Evolutionary conservation across 2,888 invertebrate genomes (phyloP).

Genomic region (Orthonevra nobilis): DNA sequence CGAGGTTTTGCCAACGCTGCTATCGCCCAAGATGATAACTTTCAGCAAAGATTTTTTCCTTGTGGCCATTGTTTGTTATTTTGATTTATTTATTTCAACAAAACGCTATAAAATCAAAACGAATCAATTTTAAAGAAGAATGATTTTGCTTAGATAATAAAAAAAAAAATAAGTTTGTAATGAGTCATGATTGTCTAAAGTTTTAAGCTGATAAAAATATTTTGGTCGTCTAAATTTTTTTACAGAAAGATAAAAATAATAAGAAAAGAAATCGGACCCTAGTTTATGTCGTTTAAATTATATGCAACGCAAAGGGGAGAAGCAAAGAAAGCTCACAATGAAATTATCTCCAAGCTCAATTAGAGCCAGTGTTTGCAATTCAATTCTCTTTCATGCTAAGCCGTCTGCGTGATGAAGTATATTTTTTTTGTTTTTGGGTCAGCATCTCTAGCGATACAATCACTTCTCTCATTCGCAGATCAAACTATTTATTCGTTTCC

Average conservation of each 20-base stretch:
- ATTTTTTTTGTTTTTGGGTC: constrained; percentile 62
- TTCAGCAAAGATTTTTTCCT: constrained; percentile 98
- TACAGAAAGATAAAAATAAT: not conserved
- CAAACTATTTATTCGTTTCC: constrained; percentile 6
- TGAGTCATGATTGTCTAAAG: constrained; percentile 1
- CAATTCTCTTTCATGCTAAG: not conserved
- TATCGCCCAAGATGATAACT: constrained; percentile 98
- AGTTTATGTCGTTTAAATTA: not conserved
- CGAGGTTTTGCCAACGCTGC: constrained; percentile 99
- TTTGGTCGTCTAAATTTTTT: not conserved
- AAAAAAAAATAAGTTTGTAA: constrained; percentile 11
- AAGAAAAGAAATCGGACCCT: not conserved
- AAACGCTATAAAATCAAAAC: too few species aligned
- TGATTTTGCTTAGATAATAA: too few species aligned
- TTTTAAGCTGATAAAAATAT: not conserved
- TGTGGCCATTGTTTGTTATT: constrained; percentile 86
- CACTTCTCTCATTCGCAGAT: constrained; percentile 8
- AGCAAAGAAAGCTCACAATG: too few species aligned
- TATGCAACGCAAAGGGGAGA: not conserved
- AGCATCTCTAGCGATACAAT: constrained; percentile 8
- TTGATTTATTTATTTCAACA: not conserved
- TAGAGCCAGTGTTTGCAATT: not conserved
- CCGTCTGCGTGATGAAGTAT: constrained; percentile 29
- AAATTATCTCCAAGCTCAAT: not conserved
- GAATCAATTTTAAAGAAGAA: too few species aligned